Percentiles rank a stretch among this genome's conserved stretches.
These are phyloP conservation scores for Leuciscus idus DNA, from an alignment of 2,113 vertebrate species.

Conservation along the genomic window DNA sequence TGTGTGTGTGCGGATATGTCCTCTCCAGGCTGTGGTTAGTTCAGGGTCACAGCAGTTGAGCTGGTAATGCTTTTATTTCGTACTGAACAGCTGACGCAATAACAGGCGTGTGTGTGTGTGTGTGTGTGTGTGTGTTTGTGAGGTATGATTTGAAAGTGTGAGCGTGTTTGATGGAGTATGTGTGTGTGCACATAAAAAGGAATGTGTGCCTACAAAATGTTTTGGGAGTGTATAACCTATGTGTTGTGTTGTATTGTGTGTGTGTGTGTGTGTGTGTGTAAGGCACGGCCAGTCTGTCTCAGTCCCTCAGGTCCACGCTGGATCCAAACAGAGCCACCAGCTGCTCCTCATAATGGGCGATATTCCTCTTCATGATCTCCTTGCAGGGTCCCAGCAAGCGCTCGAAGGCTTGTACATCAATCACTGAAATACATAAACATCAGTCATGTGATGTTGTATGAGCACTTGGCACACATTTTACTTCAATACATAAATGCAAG, in stretches of 20 bases:
- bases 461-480: neutral
- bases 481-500: neutral
- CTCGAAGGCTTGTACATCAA: constrained; percentile 98
- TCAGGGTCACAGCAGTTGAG: constrained; percentile 57
- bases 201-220: constrained; percentile 65
- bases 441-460: neutral
- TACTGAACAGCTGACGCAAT: constrained; percentile 63
- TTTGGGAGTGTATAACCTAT: constrained; percentile 57
- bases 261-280: constrained; percentile 53
- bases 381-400: constrained; percentile 97
- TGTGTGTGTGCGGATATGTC: constrained; percentile 49
- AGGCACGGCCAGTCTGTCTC: constrained; percentile 79
- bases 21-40: constrained; percentile 52
- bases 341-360: constrained; percentile 96
- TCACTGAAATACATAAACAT: constrained; percentile 77
- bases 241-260: constrained; percentile 46
- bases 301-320: constrained; percentile 94
- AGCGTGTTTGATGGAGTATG: constrained; percentile 51
- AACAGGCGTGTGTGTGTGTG: constrained; percentile 31
- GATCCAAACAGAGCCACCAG: constrained; percentile 98
- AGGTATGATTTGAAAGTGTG: constrained; percentile 36
- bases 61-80: constrained; percentile 58
- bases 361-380: constrained; percentile 99
- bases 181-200: constrained; percentile 61
- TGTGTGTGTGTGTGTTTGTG: constrained; percentile 45